Conservation (phyloP, 2,888 invertebrate genomes). For the Aspidiotus rigidus region DNA sequence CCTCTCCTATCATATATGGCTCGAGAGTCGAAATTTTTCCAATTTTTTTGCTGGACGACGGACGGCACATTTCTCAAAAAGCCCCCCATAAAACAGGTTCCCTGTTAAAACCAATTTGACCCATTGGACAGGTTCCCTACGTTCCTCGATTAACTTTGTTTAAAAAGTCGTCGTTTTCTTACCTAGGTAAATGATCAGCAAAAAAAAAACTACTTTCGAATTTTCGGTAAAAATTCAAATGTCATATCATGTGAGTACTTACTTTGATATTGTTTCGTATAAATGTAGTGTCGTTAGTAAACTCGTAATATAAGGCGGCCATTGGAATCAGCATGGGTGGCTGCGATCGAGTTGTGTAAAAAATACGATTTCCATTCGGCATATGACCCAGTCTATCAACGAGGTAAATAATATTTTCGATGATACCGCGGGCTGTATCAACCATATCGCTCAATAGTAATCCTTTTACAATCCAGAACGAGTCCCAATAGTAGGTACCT, state of each 20-base stretch:
- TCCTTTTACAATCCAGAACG: conserved; percentile 73
- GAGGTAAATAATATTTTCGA: conserved; percentile 62
- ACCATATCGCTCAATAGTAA: conserved; percentile 61
- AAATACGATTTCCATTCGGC: conserved; percentile 73
- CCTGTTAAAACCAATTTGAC: too few species aligned
- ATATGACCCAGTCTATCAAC: conserved; percentile 59
- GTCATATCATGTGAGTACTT: conserved; percentile 7
- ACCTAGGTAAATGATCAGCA: too few species aligned
- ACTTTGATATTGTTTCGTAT: conserved; percentile 50
- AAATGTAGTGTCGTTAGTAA: conserved; percentile 57
- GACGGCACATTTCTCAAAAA: too few species aligned
- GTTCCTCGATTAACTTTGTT: too few species aligned
- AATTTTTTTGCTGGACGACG: too few species aligned
- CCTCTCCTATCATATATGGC: too few species aligned
- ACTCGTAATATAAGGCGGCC: conserved; percentile 57
- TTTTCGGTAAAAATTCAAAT: too few species aligned
- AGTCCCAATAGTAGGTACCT: conserved; percentile 68
- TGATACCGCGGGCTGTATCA: conserved; percentile 45
- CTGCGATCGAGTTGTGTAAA: conserved; percentile 62
- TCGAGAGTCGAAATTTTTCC: too few species aligned
- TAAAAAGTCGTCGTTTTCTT: too few species aligned
- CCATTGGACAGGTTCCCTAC: too few species aligned
- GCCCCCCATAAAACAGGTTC: too few species aligned
- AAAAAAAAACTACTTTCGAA: too few species aligned
- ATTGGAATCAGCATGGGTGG: conserved; percentile 62